Percentiles rank a stretch among this genome's conserved stretches.
Conservation (phyloP, 2,888 invertebrate species). For the Tholera decimalis region DNA sequence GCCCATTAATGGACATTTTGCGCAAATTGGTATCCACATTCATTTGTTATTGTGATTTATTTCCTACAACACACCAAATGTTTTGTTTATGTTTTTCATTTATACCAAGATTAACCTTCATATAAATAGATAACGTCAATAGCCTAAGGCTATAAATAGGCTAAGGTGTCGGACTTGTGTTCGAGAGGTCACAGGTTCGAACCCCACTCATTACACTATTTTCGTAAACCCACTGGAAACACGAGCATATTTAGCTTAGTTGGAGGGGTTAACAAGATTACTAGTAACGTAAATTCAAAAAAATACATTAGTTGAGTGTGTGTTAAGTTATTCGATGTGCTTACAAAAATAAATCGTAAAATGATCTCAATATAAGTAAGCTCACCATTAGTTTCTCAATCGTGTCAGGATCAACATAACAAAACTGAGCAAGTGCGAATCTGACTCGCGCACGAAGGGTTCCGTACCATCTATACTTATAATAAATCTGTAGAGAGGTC, state of each 20-base stretch:
- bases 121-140: neutral
- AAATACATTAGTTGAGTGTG: too few species aligned
- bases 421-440: neutral
- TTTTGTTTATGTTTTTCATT: neutral
- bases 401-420: neutral
- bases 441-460: too few species aligned
- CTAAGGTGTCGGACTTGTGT: too few species aligned
- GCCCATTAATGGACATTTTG: neutral
- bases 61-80: neutral
- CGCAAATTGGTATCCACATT: neutral
- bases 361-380: neutral
- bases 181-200: too few species aligned
- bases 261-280: too few species aligned
- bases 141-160: too few species aligned
- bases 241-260: too few species aligned
- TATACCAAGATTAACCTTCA: neutral
- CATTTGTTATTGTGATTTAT: neutral
- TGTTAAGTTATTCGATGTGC: neutral
- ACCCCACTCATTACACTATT: too few species aligned
- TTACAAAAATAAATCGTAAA: constrained; percentile 5
- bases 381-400: neutral
- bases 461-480: too few species aligned
- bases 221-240: too few species aligned
- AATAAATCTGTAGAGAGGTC: too few species aligned
- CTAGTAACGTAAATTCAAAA: too few species aligned